Base-by-base conservation (phyloP, 2,113 vertebrate genomes). In the Bujurquina vittata region DNA sequence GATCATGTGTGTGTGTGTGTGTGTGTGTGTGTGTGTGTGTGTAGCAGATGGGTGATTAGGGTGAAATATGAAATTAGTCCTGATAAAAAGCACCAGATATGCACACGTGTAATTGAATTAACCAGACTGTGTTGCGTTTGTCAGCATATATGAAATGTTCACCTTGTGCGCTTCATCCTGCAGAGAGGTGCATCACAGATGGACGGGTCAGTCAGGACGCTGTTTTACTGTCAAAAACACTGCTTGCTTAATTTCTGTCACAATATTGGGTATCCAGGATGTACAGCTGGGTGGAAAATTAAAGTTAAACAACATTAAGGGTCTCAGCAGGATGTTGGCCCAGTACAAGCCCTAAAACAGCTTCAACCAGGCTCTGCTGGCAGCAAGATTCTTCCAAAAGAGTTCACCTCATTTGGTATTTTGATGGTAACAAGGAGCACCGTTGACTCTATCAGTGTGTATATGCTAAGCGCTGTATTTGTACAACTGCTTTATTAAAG, bases 31-130 rank as follows among this genome's bases (percentile, higher is more conserved):
- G 29, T 22, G 40, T 69, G 73, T 80, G 5, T 35, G 7, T 75
- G 23, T 52, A 14, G 69, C 37, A 29, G 79, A 85, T 85, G 89
- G 62, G 73, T 87, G 74, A 91, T 91, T 87, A 75, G 37, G 87
- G 81, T 91, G 33, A 93, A 91, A 92, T 90, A 77, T 90, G 80
- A 90, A 90, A 93, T 93, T 90, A 85, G 79, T 58, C 75, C 77
- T 89, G 81, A 94, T 92, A 69, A 91, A 90, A 88, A 89, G 83
- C 84, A 57, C 76, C 86, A 77, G 65, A 69, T 79, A 80, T 85
- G 77, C 55, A 74, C 40, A 49, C 75, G 7, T 81, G 75, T 93
- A 90, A 94, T 92, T 91, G 52, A 92, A 92, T 93, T 84, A 91
- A 84, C 18, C 76, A 75, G 26, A 84, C 84, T 84, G 79, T 92